These are phyloP conservation scores for Grammatotria lemairii DNA, from an alignment of 2,113 vertebrate genomes.

Conservation along the genomic window DNA sequence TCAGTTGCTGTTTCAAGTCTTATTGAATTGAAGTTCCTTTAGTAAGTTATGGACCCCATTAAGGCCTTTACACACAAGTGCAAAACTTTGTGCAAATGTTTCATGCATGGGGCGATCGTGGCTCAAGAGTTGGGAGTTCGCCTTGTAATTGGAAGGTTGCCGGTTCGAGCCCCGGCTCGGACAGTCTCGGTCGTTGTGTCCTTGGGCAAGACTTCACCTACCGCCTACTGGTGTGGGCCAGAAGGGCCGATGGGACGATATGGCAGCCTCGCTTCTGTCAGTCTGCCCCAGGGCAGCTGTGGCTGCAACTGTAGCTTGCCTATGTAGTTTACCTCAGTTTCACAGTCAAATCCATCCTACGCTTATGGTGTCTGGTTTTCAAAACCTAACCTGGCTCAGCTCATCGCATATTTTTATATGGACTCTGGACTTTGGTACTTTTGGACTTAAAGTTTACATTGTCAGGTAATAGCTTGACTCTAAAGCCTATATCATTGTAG, in stretches of 20 bases:
- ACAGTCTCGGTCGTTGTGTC: too few species aligned
- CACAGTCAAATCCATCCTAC: background rate
- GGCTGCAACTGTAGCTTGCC: too few species aligned
- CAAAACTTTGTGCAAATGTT: background rate
- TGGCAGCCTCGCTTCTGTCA: too few species aligned
- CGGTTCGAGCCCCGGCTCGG: too few species aligned
- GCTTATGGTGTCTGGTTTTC: background rate
- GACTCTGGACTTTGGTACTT: background rate
- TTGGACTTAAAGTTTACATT: background rate
- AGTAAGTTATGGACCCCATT: background rate
- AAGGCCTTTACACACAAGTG: background rate
- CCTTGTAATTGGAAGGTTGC: background rate
- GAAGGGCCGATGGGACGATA: accelerated
- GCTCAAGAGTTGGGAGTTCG: accelerated
- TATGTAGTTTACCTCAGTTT: background rate
- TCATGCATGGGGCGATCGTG: background rate
- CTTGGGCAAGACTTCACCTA: too few species aligned
- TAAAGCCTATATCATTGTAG: background rate
- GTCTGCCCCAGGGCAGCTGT: too few species aligned
- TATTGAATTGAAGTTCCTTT: background rate
- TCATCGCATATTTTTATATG: background rate
- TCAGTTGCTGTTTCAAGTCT: background rate
- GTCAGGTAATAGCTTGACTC: background rate
- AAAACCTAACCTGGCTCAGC: background rate
- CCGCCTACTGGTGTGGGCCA: too few species aligned